A percentile compares a stretch with the other conserved stretches of the same genome.
Evolutionary conservation across 37 sponge, comb jelly and placozoan genomes (phyloP).

Genomic region (Halisarca cf. caerulea): DNA sequence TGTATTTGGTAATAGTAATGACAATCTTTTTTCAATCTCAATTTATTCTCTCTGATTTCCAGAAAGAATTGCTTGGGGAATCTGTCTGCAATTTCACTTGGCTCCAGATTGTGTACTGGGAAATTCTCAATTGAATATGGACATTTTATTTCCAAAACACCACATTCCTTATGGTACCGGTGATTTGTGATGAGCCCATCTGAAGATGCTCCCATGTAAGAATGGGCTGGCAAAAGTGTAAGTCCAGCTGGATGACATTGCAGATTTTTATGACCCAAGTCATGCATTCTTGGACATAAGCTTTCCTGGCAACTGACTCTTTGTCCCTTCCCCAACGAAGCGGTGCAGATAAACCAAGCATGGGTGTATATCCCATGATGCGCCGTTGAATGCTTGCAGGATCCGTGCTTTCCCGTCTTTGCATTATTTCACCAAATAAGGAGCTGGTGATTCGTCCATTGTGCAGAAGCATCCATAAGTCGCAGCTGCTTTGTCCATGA

Average conservation of each 20-base stretch:
- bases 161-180: neutral
- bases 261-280: neutral
- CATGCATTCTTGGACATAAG: neutral
- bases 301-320: slow-evolving; percentile 2
- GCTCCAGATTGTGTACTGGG: neutral
- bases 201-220: slow-evolving; percentile 1
- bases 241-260: neutral
- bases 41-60: neutral
- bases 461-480: slow-evolving; percentile 6
- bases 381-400: slow-evolving; percentile 10
- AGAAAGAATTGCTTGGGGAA: neutral
- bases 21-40: neutral
- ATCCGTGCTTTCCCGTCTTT: neutral
- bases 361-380: slow-evolving; percentile 4
- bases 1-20: slow-evolving; percentile 9
- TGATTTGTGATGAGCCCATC: slow-evolving; percentile 2
- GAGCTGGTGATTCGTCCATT: slow-evolving; percentile 3
- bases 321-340: slow-evolving; percentile 2
- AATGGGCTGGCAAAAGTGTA: neutral
- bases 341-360: neutral
- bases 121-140: slow-evolving; percentile 19
- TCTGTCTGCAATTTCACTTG: neutral
- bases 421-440: slow-evolving; percentile 15
- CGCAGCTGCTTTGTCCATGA: neutral
- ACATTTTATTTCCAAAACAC: slow-evolving; percentile 27